These are phyloP conservation scores for Stratiolaelaps scimitus DNA, from an alignment of 1,140 invertebrate species.

Conservation along the genomic window DNA sequence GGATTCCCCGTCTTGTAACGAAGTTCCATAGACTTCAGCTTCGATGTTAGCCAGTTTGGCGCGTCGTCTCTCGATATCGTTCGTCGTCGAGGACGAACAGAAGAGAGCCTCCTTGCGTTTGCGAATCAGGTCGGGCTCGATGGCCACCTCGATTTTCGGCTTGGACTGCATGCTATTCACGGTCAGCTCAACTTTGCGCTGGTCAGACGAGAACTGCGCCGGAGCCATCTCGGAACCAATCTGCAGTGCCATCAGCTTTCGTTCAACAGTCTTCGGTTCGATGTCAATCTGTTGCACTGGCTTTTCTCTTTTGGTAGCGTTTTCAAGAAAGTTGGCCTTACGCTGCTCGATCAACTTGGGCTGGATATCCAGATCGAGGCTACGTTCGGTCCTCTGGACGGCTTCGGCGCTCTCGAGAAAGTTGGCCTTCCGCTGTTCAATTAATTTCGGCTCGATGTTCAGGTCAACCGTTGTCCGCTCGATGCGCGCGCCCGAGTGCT, in stretches of 20 bases:
- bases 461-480: conserved; percentile 1
- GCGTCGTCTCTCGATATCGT: conserved; percentile 26
- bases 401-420: conserved; percentile 1
- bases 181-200: conserved; percentile 23
- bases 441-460: conserved; percentile 15
- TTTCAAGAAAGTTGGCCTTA: conserved; percentile 15
- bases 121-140: conserved; percentile 15
- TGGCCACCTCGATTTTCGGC: conserved; percentile 12
- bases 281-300: no score
- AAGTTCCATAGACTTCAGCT: conserved; percentile 24
- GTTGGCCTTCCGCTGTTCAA: conserved; percentile 16
- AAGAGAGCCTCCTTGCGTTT: conserved; percentile 28
- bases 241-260: conserved; percentile 9
- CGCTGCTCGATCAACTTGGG: conserved; percentile 23
- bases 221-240: conserved; percentile 17
- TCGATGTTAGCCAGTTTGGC: conserved; percentile 24
- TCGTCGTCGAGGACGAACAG: conserved; percentile 29
- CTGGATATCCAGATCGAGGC: conserved; percentile 16
- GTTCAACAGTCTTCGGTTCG: neutral
- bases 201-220: neutral
- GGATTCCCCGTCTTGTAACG: neutral
- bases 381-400: neutral
- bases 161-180: conserved; percentile 24
- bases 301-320: neutral
- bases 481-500: conserved; percentile 4